Evolutionary conservation across 2,888 invertebrate species (phyloP).

Genomic region (Ophion slaviceki): DNA sequence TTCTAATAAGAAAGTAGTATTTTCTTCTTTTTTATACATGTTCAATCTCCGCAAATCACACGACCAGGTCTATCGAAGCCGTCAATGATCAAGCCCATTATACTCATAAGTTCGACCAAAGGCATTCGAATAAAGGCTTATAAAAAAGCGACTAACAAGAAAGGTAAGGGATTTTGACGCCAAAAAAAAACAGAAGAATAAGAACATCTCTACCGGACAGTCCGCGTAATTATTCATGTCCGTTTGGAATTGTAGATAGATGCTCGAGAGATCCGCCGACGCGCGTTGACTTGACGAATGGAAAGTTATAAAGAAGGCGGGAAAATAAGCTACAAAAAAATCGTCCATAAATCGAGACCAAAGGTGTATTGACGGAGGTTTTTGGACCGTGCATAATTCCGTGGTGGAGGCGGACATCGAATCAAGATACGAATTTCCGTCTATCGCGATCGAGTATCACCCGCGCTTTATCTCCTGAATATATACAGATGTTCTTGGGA

Average conservation of each 20-base stretch:
- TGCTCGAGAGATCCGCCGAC: constrained; percentile 35
- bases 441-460: constrained; percentile 23
- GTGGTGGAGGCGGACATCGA: constrained; percentile 46
- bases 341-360: constrained; percentile 6
- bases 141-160: not conserved
- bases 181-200: constrained; percentile 14
- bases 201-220: not conserved
- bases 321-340: constrained; percentile 27
- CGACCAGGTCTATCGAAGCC: no score
- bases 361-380: constrained; percentile 47
- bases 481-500: not conserved
- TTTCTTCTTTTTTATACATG: no score
- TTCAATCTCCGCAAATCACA: no score
- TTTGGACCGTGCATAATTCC: constrained; percentile 56
- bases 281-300: constrained; percentile 23
- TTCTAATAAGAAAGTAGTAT: no score
- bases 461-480: not conserved
- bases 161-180: constrained; percentile 9
- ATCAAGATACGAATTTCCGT: constrained; percentile 49
- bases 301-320: constrained; percentile 12
- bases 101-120: no score
- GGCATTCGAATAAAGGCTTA: not conserved
- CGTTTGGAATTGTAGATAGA: constrained; percentile 55
- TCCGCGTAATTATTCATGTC: constrained; percentile 27
- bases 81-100: no score